Evolutionary conservation across 2,797 vertebrate genomes (phyloP), one percentile per base, ranked within the genome.

Genomic region (Simalia tracyae): DNA sequence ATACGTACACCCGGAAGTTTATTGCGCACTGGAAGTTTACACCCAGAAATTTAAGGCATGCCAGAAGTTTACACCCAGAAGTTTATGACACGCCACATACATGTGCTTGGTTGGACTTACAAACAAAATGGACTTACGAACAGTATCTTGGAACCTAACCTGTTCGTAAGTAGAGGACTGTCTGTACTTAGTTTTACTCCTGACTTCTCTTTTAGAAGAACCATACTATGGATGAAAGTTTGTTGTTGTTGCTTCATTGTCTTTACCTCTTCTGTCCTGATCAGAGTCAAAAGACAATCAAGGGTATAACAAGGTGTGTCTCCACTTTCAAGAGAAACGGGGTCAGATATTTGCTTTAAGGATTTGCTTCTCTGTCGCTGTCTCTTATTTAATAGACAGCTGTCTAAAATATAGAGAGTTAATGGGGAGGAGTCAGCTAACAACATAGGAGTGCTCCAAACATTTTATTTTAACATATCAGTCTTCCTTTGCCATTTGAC

Each of bases 301-400:
- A 5, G 6, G 72, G 57, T 0, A 0, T 88, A 94, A 89, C 59
- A 87, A 93, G 93, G 61, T 31, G 1, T 81, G 93, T 94, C 2
- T 94, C 93, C 86, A 89, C 89, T 5, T 93, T 93, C 94, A 89
- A 60, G 90, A 92, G 91, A 96, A 95, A 96, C 64, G 92, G 92
- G 95, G 90, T 57, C n/a, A 1, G 60, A 36, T 85, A 88, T 93
- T 89, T 96, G 76, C 54, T 90, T 42, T 5, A 28, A 22, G 24
- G n/a, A 46, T 14, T 89, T 88, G 95, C 91, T 92, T 94, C 94
- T 88, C 64, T 89, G 56, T 64, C 8, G 6, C 50, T 54, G 50
- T 54, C 50, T 54, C 86, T 46, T 50, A 50, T 90, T 56, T 63
- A 88, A 24, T 36, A 68, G 90, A 54, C 14, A 64, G 22, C 86